These are phyloP conservation scores for Athetis lepigone DNA, from an alignment of 2,888 invertebrate genomes.

Conservation along the genomic window DNA sequence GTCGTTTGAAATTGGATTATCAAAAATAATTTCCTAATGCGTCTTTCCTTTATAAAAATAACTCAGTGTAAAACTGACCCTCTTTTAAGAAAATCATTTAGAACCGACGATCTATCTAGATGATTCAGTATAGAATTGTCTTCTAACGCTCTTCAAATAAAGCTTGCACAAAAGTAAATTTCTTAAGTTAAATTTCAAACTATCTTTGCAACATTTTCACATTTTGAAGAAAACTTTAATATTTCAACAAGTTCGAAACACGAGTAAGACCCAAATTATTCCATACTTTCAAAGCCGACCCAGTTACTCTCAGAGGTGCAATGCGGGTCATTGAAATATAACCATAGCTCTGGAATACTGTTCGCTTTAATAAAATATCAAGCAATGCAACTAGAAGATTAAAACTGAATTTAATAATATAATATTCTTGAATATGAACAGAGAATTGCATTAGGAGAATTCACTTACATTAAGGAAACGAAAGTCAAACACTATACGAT, in stretches of 20 bases:
- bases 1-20: no score
- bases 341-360: constrained; percentile 9
- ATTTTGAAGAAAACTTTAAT: constrained; percentile 41
- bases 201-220: constrained; percentile 26
- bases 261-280: constrained; percentile 45
- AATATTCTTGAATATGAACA: constrained; percentile 25
- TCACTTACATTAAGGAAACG: constrained; percentile 9
- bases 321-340: constrained; percentile 49
- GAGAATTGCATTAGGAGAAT: constrained; percentile 7
- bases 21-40: no score
- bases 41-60: no score
- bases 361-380: constrained; percentile 45
- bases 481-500: not conserved
- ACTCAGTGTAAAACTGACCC: no score
- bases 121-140: no score
- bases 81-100: no score
- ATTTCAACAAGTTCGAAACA: constrained; percentile 31
- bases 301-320: constrained; percentile 48
- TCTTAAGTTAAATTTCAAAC: constrained; percentile 14
- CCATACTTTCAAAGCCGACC: constrained; percentile 51
- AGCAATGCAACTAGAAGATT: constrained; percentile 25
- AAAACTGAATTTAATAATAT: constrained; percentile 34
- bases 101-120: no score
- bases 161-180: constrained; percentile 6
- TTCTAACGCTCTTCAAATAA: not conserved